Evolutionary conservation across 2,113 vertebrate species (phyloP).

Genomic region (Mesocricetus auratus): DNA sequence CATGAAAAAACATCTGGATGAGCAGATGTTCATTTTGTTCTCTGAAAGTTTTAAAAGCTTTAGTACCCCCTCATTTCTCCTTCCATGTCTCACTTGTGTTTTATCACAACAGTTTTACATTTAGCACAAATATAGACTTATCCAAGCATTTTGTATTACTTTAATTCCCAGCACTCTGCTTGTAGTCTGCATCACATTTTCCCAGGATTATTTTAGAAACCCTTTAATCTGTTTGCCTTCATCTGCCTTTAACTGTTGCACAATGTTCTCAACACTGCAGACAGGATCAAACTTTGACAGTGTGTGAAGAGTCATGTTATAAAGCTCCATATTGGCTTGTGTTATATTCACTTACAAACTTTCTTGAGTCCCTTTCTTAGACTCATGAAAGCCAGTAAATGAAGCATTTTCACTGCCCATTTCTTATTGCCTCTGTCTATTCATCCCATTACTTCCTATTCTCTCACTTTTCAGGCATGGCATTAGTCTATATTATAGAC

Average conservation of each 20-base stretch:
- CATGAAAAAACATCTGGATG: not conserved
- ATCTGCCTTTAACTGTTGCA: not conserved
- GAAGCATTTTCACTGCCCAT: not conserved
- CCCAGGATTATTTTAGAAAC: not conserved
- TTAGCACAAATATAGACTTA: not conserved
- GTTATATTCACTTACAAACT: not conserved
- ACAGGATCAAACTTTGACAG: not conserved
- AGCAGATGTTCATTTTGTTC: not conserved
- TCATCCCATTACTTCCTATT: not conserved
- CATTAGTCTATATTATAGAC: not conserved
- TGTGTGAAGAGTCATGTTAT: not conserved
- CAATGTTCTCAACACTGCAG: not conserved
- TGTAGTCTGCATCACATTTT: not conserved
- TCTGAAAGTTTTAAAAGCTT: not conserved
- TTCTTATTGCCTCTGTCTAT: not conserved
- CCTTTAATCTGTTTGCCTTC: not conserved
- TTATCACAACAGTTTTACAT: not conserved
- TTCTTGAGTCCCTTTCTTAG: not conserved
- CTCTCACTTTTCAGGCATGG: not conserved
- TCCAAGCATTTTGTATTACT: not conserved
- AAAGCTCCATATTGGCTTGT: not conserved
- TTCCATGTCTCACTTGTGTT: not conserved
- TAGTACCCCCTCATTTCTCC: not conserved
- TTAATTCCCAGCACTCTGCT: not conserved
- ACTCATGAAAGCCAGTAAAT: not conserved